phyloP scores from a whole-genome alignment of 37 sponge, comb jelly and placozoan genomes.

The Lycopodina hypogea region DNA sequence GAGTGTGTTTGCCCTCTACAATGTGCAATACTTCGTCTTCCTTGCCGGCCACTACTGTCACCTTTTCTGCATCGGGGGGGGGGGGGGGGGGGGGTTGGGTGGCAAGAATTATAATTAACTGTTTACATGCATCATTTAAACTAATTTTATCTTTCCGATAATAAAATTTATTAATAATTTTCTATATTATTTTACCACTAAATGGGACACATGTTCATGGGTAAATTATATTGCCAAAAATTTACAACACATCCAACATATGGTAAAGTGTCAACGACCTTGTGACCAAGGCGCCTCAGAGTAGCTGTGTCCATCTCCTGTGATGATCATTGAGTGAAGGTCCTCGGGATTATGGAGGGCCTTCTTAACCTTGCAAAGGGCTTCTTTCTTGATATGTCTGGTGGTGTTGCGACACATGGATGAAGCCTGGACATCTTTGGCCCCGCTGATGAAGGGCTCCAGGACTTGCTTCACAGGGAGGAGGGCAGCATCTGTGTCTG shows the following conservation, averaged over 20 bases:
- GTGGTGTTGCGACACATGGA: background rate
- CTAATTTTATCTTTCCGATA: too few relatives aligned
- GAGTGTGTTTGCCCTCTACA: background rate
- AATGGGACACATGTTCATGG: too few relatives aligned
- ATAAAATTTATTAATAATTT: too few relatives aligned
- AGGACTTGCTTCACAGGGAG: too few relatives aligned
- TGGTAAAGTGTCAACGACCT: background rate
- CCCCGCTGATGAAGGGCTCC: too few relatives aligned
- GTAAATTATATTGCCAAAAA: too few relatives aligned
- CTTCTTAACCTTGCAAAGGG: conserved; percentile 9
- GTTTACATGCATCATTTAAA: too few relatives aligned
- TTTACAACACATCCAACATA: background rate
- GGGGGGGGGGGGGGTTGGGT: too few relatives aligned
- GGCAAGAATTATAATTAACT: too few relatives aligned
- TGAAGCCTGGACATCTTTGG: too few relatives aligned
- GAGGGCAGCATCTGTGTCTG: too few relatives aligned
- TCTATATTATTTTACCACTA: too few relatives aligned
- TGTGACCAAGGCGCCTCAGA: conserved; percentile 25
- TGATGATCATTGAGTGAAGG: background rate
- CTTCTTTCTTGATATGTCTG: background rate
- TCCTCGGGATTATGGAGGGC: background rate
- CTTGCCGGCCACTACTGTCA: background rate
- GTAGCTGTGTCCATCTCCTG: conserved; percentile 30
- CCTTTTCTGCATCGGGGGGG: background rate
- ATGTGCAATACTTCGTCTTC: background rate